A percentile compares a stretch with the other conserved stretches of the same genome.
Conservation (phyloP, 2,113 vertebrate genomes). For the Corythoichthys haematopterus region DNA sequence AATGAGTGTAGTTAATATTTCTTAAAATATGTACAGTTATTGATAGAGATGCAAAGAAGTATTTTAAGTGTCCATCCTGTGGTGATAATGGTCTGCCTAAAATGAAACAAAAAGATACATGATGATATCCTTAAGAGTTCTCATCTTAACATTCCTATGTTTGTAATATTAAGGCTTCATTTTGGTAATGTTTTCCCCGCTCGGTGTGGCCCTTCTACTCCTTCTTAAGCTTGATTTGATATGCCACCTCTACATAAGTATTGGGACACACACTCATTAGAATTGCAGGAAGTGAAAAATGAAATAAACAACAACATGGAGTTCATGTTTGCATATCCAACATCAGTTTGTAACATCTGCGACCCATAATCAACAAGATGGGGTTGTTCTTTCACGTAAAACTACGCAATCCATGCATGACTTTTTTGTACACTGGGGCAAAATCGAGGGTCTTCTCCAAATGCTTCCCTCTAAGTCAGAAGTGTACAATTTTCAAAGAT, state of each 20-base stretch:
- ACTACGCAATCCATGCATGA: background rate
- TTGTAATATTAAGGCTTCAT: background rate
- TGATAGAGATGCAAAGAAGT: too few relatives aligned
- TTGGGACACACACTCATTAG: background rate
- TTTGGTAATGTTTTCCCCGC: background rate
- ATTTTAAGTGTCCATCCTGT: too few relatives aligned
- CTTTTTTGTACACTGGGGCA: background rate
- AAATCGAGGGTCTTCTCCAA: background rate
- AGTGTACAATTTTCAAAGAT: background rate
- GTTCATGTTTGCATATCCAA: background rate
- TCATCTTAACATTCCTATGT: background rate
- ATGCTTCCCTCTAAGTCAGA: background rate
- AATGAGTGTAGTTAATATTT: too few relatives aligned
- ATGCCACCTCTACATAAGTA: background rate
- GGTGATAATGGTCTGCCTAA: too few relatives aligned
- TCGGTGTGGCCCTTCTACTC: constrained; percentile 1
- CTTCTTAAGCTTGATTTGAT: background rate
- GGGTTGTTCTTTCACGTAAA: background rate
- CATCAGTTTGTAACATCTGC: too few relatives aligned
- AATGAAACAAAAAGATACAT: too few relatives aligned
- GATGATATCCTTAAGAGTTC: background rate
- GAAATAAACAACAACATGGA: background rate
- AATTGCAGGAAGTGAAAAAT: background rate
- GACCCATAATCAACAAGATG: background rate
- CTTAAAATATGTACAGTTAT: too few relatives aligned